Base-by-base conservation (phyloP, 1,140 invertebrate genomes). In the Trachymyrmex septentrionalis region DNA sequence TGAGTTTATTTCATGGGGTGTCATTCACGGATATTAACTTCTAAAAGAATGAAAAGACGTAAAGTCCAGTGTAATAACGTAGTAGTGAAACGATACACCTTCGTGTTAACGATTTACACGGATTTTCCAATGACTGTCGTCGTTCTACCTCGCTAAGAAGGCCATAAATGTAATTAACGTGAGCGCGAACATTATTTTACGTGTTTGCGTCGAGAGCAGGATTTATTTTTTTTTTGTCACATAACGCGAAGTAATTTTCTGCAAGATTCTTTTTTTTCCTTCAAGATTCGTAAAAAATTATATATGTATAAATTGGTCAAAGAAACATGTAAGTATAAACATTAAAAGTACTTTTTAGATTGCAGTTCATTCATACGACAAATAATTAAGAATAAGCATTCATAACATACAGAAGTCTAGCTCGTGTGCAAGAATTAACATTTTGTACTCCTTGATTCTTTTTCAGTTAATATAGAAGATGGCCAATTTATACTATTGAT, bases 11-110 rank as follows among this genome's bases (percentile, higher is more conserved):
- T 69, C 21, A 50, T 50, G 5, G 0, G 55, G 21, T 50, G 38
- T 44, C 44, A 38, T 55, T 55, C 48, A 16, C 9, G 44, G 12
- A 50, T 67, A 55, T 73, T 84, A 71, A 71, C 24, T 48, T 21
- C 7, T 24, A 30, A 71, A 38, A 67, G 44, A 44, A 14, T 27
- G 24, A 3, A 77, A 9, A 44, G 59, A 64, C 24, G 19, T n/a
- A 44, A 21, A 19, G 1, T 7, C 50, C 27, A 7, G 75, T 10
- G 63, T n/a, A 53, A 53, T 21, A 64, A 48, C 12, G 9, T 9
- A 10, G n/a, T 44, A 24, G 5, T 38, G 34, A 21, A 61, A 61
- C 34, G 63, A 27, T 38, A 30, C 30, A 21, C 5, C 9, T 21
- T 27, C 3, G 30, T 30, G 14, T n/a, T 57, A 69, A 50, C 38